Percentiles rank a stretch among this genome's conserved stretches.
These are phyloP conservation scores for Pseudorhiza aurosa DNA, from an alignment of 30 jellyfish, hydroid and myxozoan species.

Conservation along the genomic window DNA sequence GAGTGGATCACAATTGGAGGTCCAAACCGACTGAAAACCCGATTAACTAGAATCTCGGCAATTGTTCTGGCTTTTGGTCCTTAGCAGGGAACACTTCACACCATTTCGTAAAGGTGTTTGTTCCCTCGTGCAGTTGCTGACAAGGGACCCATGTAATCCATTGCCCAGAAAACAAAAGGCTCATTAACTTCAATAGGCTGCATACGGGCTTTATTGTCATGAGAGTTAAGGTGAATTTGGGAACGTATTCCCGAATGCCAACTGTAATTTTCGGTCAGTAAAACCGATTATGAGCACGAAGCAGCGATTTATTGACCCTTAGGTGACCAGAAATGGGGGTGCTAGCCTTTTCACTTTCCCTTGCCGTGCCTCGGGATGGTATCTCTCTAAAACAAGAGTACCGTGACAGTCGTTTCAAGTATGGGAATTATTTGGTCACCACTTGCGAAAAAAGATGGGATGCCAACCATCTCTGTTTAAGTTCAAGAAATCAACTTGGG, in stretches of 20 bases:
- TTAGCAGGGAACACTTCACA: slow-evolving; percentile 45
- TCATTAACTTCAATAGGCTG: slow-evolving; percentile 28
- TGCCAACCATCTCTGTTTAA: too few species aligned
- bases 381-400: too few species aligned
- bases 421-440: too few species aligned
- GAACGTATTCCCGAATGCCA: slow-evolving; percentile 2
- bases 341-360: too few species aligned
- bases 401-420: too few species aligned
- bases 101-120: slow-evolving; percentile 70
- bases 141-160: slow-evolving; percentile 62
- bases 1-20: slow-evolving; percentile 60
- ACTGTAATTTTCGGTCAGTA: slow-evolving; percentile 23
- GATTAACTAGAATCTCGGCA: slow-evolving; percentile 51
- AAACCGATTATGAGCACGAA: slow-evolving; percentile 11
- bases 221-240: slow-evolving; percentile 8
- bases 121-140: slow-evolving; percentile 58
- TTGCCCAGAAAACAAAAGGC: slow-evolving; percentile 55
- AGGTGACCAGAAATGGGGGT: slow-evolving; percentile 18
- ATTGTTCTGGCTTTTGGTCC: slow-evolving; percentile 54
- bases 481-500: too few species aligned
- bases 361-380: too few species aligned
- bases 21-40: slow-evolving; percentile 45
- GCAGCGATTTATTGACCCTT: not conserved
- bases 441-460: too few species aligned
- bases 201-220: slow-evolving; percentile 17